A percentile compares a stretch with the other conserved stretches of the same genome.
These are phyloP conservation scores for Takifugu rubripes DNA, from an alignment of 2,797 vertebrate species.

Conservation along the genomic window DNA sequence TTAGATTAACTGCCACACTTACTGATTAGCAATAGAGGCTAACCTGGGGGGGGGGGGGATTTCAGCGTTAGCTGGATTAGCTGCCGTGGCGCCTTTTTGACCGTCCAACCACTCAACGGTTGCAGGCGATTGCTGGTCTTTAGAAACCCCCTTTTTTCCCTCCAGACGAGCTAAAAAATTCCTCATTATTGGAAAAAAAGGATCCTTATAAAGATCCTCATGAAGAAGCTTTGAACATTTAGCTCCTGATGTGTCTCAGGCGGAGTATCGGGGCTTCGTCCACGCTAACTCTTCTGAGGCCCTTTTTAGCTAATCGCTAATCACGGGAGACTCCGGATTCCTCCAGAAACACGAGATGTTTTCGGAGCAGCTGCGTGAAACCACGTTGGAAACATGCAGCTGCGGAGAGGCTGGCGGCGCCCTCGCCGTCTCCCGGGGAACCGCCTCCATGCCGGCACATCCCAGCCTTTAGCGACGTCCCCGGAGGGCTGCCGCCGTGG, in stretches of 20 bases:
- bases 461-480: constrained; percentile 35
- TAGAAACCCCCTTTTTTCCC: too few relatives aligned
- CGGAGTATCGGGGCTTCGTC: neutral
- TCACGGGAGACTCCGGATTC: neutral
- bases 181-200: too few relatives aligned
- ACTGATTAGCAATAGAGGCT: too few relatives aligned
- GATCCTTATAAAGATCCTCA: too few relatives aligned
- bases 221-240: neutral
- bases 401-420: constrained; percentile 10
- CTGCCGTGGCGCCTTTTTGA: too few relatives aligned
- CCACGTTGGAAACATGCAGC: neutral
- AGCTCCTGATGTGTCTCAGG: constrained; percentile 8
- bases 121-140: constrained; percentile 3
- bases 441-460: constrained; percentile 31
- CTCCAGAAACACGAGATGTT: neutral
- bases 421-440: constrained; percentile 16
- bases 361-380: neutral
- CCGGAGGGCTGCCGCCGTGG: constrained; percentile 25
- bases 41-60: too few relatives aligned
- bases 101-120: constrained; percentile 47
- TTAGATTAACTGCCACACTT: too few relatives aligned
- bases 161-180: too few relatives aligned
- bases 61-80: too few relatives aligned
- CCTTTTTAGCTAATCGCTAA: constrained; percentile 2
- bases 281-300: constrained; percentile 1